These are phyloP conservation scores for Thunnus albacares DNA, from an alignment of 2,797 vertebrate species.

Conservation along the genomic window DNA sequence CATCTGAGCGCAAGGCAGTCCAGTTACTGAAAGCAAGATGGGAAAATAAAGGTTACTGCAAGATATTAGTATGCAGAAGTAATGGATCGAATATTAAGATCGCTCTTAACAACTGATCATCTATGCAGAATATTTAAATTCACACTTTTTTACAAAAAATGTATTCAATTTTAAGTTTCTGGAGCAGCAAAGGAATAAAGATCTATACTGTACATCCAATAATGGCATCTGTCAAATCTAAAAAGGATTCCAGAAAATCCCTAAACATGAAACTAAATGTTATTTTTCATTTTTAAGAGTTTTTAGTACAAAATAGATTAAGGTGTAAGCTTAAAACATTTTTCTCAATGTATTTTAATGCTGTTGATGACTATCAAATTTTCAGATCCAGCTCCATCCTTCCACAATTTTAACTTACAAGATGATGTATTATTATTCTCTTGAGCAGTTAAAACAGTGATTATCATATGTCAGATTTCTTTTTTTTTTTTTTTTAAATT, in stretches of 20 bases:
- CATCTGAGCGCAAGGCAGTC: slow-evolving; percentile 59
- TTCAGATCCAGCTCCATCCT: background rate
- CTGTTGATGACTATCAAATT: background rate
- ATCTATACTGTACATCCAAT: background rate
- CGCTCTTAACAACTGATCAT: background rate
- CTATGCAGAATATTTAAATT: background rate
- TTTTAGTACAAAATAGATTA: background rate
- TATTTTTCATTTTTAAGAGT: background rate
- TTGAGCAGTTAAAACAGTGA: background rate
- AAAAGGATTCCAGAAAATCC: background rate
- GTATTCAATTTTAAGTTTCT: background rate
- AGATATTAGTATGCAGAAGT: background rate
- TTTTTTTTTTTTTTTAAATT: background rate
- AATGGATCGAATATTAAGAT: background rate
- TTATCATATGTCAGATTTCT: background rate
- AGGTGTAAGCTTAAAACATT: background rate
- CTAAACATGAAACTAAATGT: background rate
- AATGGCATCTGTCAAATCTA: background rate
- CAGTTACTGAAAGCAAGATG: slow-evolving; percentile 41
- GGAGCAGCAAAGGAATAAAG: background rate
- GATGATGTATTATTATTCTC: background rate
- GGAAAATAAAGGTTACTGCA: background rate
- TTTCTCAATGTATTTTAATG: background rate
- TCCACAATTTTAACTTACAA: background rate
- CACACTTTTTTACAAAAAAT: background rate